Base-by-base conservation (phyloP, 2,888 invertebrate species). In the Tanytarsus gracilentus region DNA sequence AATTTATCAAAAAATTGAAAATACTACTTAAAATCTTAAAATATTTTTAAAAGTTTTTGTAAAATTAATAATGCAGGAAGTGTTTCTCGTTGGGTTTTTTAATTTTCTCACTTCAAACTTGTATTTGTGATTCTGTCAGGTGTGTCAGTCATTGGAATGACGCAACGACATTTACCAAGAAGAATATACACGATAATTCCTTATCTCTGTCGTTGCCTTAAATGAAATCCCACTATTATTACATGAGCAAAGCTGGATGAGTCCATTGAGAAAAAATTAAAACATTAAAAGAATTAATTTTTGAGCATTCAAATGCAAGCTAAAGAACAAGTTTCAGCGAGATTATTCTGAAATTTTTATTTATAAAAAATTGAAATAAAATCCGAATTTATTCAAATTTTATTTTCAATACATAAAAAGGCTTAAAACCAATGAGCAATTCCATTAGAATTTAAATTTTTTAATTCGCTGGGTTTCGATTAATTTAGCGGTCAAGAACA, bases 351-450 rank as follows among this genome's bases (percentile, higher is more conserved):
- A 23, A 44, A 23, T 44, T 44, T 11, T 44, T 33, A 33, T 33
- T 11, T 11, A 11, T 11, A 33, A 44, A 44, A 18, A 23, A 44
- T 44, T 18, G 44, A 23, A 26, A 21, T 9, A 11, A 40, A 40
- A 55, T 55, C 55, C 39, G 55, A 55, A 55, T 55, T 55, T 55
- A 55, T 55, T 55, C 55, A 39, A 55, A 55, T 39, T 55, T 39
- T 33, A 55, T 53, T 21, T 33, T 33, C 39, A 55, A 55, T 55
- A n/a, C n/a, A n/a, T n/a, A 39, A 39, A 23, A 40, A 55, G 55
- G 55, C 55, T 55, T 55, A 55, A 55, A 55, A 40, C 40, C 55
- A 55, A 40, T 55, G 55, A 53, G 29, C 55, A 55, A 33, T 55
- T 55, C 33, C 55, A 55, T 44, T 44, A 44, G 23, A 44, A 44